Evolutionary conservation across 2,888 invertebrate genomes (phyloP).

Genomic region (Drosophila greeni): DNA sequence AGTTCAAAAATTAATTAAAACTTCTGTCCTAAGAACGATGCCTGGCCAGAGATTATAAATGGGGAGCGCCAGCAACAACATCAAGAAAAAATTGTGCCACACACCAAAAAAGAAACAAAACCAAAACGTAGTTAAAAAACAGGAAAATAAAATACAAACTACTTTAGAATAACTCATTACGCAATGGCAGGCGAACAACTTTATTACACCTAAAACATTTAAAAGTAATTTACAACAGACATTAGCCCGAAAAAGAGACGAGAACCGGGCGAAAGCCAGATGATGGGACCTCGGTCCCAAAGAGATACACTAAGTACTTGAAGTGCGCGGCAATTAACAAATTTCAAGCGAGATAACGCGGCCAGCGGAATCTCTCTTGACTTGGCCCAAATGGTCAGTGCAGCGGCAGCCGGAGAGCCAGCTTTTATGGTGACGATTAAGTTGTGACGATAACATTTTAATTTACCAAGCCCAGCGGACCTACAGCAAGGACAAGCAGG

Average conservation of each 20-base stretch:
- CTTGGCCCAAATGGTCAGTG: slow-evolving; percentile 40
- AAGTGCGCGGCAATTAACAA: slow-evolving; percentile 73
- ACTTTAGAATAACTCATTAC: slow-evolving; percentile 61
- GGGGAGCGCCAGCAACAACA: slow-evolving; percentile 17
- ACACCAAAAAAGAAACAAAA: slow-evolving; percentile 29
- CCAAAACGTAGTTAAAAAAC: slow-evolving; percentile 12
- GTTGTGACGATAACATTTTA: slow-evolving; percentile 72
- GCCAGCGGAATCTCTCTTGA: slow-evolving; percentile 51
- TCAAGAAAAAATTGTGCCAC: slow-evolving; percentile 47
- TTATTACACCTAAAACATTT: slow-evolving; percentile 69
- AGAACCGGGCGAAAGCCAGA: slow-evolving; percentile 28
- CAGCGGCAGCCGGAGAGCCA: slow-evolving; percentile 7
- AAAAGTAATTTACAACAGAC: slow-evolving; percentile 68
- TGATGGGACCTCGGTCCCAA: slow-evolving; percentile 47
- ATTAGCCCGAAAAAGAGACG: slow-evolving; percentile 46
- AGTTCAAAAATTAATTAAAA: slow-evolving; percentile 60
- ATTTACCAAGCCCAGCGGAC: slow-evolving; percentile 63
- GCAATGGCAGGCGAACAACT: slow-evolving; percentile 62
- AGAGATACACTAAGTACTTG: slow-evolving; percentile 68
- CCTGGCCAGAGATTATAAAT: slow-evolving; percentile 53
- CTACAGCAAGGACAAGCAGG: slow-evolving; percentile 56
- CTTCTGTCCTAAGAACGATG: slow-evolving; percentile 52
- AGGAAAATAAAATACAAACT: slow-evolving; percentile 29
- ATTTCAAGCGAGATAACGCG: slow-evolving; percentile 63
- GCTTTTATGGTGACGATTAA: slow-evolving; percentile 64